Conservation (phyloP, 2,797 vertebrate genomes). For the Dendrocincla tyrannina region DNA sequence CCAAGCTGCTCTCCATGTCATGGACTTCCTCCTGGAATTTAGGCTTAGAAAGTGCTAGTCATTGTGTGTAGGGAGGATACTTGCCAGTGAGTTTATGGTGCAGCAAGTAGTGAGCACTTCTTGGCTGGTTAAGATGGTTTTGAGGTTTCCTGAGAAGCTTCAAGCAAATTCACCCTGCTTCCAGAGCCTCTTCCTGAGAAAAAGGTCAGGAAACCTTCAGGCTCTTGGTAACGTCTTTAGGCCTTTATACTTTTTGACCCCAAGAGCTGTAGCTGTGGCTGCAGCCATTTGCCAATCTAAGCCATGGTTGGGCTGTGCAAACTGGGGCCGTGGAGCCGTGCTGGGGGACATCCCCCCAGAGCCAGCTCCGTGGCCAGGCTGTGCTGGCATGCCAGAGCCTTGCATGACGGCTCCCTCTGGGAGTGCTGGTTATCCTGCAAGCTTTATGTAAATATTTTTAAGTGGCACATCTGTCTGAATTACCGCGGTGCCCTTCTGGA, state of each 20-base stretch:
- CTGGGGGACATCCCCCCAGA: background rate
- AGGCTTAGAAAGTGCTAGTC: background rate
- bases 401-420: slow-evolving; percentile 47
- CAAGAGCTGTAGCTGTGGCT: background rate
- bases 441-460: slow-evolving; percentile 71
- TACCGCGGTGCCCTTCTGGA: slow-evolving; percentile 69
- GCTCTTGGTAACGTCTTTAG: background rate
- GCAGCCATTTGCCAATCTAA: background rate
- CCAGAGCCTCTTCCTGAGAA: background rate
- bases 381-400: background rate
- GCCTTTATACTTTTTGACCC: background rate
- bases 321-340: background rate
- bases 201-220: background rate
- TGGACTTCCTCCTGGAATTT: background rate
- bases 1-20: background rate
- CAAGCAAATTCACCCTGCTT: background rate
- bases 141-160: background rate
- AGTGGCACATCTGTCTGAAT: slow-evolving; percentile 75
- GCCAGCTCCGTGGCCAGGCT: background rate
- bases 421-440: slow-evolving; percentile 60
- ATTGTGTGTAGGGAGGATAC: background rate
- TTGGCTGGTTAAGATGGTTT: background rate
- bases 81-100: background rate
- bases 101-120: background rate
- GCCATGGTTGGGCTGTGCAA: background rate